These are phyloP conservation scores for Ameiurus melas DNA, from an alignment of 2,113 vertebrate genomes.

Conservation along the genomic window DNA sequence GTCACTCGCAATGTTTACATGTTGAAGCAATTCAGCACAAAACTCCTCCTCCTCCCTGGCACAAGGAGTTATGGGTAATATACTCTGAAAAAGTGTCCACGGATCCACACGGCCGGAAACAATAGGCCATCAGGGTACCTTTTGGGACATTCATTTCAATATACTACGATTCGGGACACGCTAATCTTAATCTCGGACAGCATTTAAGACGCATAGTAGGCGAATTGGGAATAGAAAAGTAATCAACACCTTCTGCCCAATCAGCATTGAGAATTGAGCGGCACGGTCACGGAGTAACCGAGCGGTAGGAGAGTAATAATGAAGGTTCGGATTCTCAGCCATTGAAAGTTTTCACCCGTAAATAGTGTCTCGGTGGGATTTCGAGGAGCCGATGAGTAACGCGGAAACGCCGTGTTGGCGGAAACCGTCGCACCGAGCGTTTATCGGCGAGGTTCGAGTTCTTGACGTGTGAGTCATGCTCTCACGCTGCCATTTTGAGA, in stretches of 20 bases:
- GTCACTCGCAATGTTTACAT: too few relatives aligned
- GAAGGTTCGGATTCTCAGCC: not conserved
- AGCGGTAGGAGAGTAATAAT: not conserved
- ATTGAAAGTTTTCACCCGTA: not conserved
- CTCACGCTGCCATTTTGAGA: conserved; percentile 33
- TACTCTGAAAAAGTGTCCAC: too few relatives aligned
- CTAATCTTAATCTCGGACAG: too few relatives aligned
- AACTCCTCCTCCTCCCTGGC: too few relatives aligned
- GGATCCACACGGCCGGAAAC: too few relatives aligned
- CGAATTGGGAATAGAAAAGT: not conserved
- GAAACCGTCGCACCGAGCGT: not conserved
- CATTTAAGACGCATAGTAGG: too few relatives aligned
- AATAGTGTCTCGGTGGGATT: not conserved
- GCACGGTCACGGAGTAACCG: not conserved
- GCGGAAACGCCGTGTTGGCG: not conserved
- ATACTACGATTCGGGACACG: too few relatives aligned
- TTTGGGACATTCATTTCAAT: too few relatives aligned
- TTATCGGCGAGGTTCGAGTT: not conserved
- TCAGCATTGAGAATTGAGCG: not conserved
- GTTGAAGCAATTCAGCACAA: too few relatives aligned
- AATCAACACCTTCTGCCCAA: not conserved
- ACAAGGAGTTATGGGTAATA: too few relatives aligned
- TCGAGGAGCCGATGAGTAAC: not conserved
- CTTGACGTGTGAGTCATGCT: not conserved
- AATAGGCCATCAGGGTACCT: too few relatives aligned